Base-by-base conservation (phyloP, 64 coral and sea anemone genomes). In the Stichodactyla mertensii region DNA sequence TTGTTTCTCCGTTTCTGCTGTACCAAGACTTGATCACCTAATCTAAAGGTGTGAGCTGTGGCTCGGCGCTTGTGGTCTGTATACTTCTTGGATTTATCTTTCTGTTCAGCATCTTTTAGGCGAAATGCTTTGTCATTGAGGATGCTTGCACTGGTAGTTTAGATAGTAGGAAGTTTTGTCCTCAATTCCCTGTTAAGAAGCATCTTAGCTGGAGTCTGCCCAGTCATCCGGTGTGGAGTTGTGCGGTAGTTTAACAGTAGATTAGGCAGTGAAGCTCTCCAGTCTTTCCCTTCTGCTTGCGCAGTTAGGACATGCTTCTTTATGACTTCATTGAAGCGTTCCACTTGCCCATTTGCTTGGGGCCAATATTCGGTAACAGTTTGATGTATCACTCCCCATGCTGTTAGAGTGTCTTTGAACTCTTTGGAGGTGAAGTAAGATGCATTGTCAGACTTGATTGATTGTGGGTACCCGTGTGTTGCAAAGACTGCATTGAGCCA, bases 301-400 rank as follows among this genome's bases (percentile, higher is more conserved):
- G 2, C 56, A 13, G 56, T 80, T 20, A 55, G 92, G 5, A 77
- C 27, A 85, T 83, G 55, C 52, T 90, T 84, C 28, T 90, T 89
- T 11, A 45, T 18, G 7, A 94, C 16, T 26, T 54, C 7, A 16
- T 90, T 89, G 54, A 94, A 94, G 6, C 86, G 66, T 54, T 95
- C 86, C 11, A 90, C 84, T 83, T 88, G 85, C 16, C 89, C 89
- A 74, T 95, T 91, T 4, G 86, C 86, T 95, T 88, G 93, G 8
- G 88, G 85, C 88, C 88, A 94, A 45, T 94, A 91, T 20, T 79
- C 80, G 10, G 93, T 86, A 1, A 88, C 86, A 14, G 69, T 86
- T 19, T 27, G 79, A 52, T 78, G 71, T 61, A 88, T 26, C 55
- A 95, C 53, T 77, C 86, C 93, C 86, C 86, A 82, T 54, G 89